Percentiles rank a stretch among this genome's conserved stretches.
Evolutionary conservation across 2,888 invertebrate genomes (phyloP).

Genomic region (Rhopalosiphum nymphaeae): DNA sequence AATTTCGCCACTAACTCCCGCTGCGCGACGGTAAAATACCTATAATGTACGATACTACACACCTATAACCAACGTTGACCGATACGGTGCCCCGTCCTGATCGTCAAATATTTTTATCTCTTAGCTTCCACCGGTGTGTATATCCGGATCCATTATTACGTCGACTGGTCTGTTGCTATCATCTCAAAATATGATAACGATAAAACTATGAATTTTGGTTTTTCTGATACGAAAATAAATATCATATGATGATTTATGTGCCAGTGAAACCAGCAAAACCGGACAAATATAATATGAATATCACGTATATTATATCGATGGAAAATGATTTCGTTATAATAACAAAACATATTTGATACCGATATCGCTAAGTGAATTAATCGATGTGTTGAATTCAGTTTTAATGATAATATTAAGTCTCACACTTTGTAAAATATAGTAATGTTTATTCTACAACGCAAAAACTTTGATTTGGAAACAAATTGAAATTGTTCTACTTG

Average conservation of each 20-base stretch:
- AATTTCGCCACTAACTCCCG: not conserved
- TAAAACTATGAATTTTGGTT: not conserved
- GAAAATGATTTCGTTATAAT: not conserved
- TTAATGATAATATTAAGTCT: not conserved
- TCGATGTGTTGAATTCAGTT: not conserved
- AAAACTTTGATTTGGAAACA: not conserved
- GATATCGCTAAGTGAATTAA: not conserved
- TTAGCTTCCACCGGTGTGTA: not conserved
- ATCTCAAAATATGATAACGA: not conserved
- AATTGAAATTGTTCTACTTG: not conserved
- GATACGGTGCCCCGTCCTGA: not conserved
- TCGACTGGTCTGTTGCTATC: not conserved
- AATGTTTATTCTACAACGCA: not conserved
- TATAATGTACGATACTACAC: not conserved
- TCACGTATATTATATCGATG: not conserved
- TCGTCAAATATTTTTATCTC: not conserved
- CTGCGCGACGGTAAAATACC: not conserved
- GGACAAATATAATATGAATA: not conserved
- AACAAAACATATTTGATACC: not conserved
- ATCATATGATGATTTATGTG: not conserved
- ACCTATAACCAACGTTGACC: not conserved
- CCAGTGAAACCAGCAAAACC: not conserved
- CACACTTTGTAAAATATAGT: not conserved
- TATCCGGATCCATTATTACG: not conserved
- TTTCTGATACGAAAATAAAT: not conserved